Evolutionary conservation across 2,797 vertebrate genomes (phyloP).

Genomic region (Sebastolobus altivelis): DNA sequence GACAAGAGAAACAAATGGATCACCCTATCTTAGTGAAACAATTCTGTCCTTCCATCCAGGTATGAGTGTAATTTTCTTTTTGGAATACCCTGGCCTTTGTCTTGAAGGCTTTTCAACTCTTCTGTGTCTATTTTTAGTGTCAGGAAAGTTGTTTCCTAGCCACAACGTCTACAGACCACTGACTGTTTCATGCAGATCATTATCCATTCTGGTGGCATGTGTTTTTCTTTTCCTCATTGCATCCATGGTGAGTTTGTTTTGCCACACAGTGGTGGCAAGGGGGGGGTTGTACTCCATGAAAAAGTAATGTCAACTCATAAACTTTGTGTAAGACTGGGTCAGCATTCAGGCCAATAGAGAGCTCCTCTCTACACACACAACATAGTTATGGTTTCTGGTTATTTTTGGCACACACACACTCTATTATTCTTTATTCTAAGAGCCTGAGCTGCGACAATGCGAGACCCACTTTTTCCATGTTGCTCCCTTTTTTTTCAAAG

Average conservation of each 20-base stretch:
- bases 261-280: neutral
- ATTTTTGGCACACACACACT: neutral
- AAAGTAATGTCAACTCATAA: neutral
- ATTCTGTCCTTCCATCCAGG: neutral
- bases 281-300: constrained; percentile 1
- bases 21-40: neutral
- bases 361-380: neutral
- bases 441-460: neutral
- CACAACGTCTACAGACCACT: neutral
- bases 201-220: neutral
- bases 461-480: constrained; percentile 4
- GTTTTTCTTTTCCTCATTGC: neutral
- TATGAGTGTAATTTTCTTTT: neutral
- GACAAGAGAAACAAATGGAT: constrained; percentile 4
- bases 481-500: constrained; percentile 11
- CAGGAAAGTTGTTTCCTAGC: neutral
- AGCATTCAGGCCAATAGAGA: neutral
- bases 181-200: neutral
- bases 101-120: neutral
- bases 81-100: neutral
- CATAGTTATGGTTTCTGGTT: neutral
- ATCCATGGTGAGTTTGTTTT: constrained; percentile 15
- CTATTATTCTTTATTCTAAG: neutral
- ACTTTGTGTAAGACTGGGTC: constrained; percentile 5
- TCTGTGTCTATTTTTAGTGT: neutral